A percentile compares a stretch with the other conserved stretches of the same genome.
phyloP scores from a whole-genome alignment of 35 echinoderm and acorn worm species.

The Apostichopus californicus region DNA sequence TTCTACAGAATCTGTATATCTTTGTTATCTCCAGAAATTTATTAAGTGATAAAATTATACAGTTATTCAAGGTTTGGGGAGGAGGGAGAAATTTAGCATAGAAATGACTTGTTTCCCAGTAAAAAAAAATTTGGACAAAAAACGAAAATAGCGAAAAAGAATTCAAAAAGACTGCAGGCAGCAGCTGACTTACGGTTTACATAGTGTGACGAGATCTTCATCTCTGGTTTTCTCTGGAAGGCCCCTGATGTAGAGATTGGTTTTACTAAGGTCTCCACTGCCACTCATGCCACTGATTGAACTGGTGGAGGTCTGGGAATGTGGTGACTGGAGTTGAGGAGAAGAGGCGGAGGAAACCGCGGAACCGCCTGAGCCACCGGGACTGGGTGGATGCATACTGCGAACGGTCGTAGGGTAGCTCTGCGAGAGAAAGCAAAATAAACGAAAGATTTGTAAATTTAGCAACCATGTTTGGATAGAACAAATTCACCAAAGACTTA shows the following conservation, averaged over 20 bases:
- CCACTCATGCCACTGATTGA: constrained; percentile 35
- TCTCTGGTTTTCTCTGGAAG: constrained; percentile 77
- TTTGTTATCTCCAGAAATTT: too few relatives aligned
- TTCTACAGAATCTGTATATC: too few relatives aligned
- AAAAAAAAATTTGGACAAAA: too few relatives aligned
- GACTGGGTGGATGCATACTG: constrained; percentile 57
- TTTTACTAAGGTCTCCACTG: constrained; percentile 64
- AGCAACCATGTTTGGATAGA: not conserved
- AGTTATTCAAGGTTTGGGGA: too few relatives aligned
- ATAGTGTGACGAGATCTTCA: constrained; percentile 66
- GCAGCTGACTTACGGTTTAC: constrained; percentile 63
- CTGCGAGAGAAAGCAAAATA: constrained; percentile 14
- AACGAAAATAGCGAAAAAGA: not conserved
- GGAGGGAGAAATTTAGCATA: too few relatives aligned
- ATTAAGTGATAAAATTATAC: too few relatives aligned
- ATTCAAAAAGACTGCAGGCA: not conserved
- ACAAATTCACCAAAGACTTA: not conserved
- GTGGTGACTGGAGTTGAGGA: constrained; percentile 73
- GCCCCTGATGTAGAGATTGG: constrained; percentile 76
- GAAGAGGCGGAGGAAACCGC: constrained; percentile 68
- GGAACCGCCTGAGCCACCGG: constrained; percentile 63
- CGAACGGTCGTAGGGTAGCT: constrained; percentile 45
- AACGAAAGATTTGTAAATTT: not conserved
- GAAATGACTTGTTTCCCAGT: too few relatives aligned
- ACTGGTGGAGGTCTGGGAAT: constrained; percentile 62